Evolutionary conservation across 1,140 invertebrate genomes (phyloP), one percentile per base, ranked within the genome.

Genomic region (Prorops nasuta): DNA sequence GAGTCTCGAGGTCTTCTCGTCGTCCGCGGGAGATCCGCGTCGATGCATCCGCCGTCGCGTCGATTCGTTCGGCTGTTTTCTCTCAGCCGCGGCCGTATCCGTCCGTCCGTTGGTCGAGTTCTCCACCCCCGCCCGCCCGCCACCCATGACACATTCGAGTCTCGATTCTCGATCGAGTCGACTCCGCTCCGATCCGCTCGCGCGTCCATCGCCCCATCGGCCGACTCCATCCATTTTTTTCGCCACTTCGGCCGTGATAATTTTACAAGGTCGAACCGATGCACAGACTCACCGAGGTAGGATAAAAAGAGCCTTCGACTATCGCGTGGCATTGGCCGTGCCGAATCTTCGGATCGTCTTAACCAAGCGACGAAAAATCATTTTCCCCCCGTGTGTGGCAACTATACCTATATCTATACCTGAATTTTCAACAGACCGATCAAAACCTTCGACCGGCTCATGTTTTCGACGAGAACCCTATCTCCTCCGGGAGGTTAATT

Each of bases 41-140:
- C 54, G 54, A 53, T 56, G 39, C 50, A 14, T 17, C 54, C 41
- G 40, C 36, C 36, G 50, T 31, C 47, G 51, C 36, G 50, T 31
- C 47, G 51, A 62, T 56, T 62, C 56, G 56, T 62, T 63, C 59
- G 52, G 56, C 56, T 62, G 60, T 63, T 63, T 62, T 49, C 40
- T 44, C 50, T 57, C 51, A 41, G 36, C 49, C 31, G 56, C 52
- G 59, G 52, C 49, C 62, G 61, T 62, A 43, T 56, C 24, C 32
- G 22, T 17, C 51, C 37, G 24, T 57, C 14, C 24, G n/a, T n/a
- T n/a, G n/a, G n/a, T n/a, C n/a, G n/a, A n/a, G n/a, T 14, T 4
- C 35, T 37, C 14, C 35, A 14, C 14, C 35, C 17, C 14, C 35
- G 4, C 35, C n/a, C 14, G 4, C 17, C 14, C 21, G 21, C 31